Evolutionary conservation across 2,888 invertebrate species (phyloP).

Genomic region (Yponomeuta sedellus): DNA sequence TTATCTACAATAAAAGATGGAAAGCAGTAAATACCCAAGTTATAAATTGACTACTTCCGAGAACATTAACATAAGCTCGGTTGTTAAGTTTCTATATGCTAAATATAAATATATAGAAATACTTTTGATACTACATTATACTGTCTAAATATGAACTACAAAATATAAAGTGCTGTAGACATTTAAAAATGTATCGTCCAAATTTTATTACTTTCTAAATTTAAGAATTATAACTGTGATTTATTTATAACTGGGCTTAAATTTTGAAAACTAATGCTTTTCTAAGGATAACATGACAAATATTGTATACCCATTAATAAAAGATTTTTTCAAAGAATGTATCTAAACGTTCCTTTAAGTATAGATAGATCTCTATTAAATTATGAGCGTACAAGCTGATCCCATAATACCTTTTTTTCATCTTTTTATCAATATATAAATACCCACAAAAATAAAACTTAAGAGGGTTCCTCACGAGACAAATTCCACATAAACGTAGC

Average conservation of each 20-base stretch:
- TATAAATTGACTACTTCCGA: neutral
- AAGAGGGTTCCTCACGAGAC: no score
- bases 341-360: slow-evolving; percentile 71
- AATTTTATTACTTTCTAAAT: slow-evolving; percentile 40
- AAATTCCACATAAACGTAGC: no score
- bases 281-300: slow-evolving; percentile 27
- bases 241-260: slow-evolving; percentile 63
- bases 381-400: slow-evolving; percentile 30
- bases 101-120: slow-evolving; percentile 45
- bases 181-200: slow-evolving; percentile 22
- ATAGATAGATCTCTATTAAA: slow-evolving; percentile 68
- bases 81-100: slow-evolving; percentile 69
- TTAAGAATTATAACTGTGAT: slow-evolving; percentile 71
- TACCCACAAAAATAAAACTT: neutral
- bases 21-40: neutral
- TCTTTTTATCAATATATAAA: neutral
- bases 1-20: no score
- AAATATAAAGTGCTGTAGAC: neutral
- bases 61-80: slow-evolving; percentile 25
- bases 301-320: slow-evolving; percentile 15
- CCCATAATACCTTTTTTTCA: neutral
- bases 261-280: slow-evolving; percentile 36
- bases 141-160: neutral
- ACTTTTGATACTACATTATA: slow-evolving; percentile 4
- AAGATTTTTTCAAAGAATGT: slow-evolving; percentile 55